Percentiles rank a stretch among this genome's conserved stretches.
phyloP scores from a whole-genome alignment of 2,888 invertebrate genomes.

The Agonum fuliginosum region DNA sequence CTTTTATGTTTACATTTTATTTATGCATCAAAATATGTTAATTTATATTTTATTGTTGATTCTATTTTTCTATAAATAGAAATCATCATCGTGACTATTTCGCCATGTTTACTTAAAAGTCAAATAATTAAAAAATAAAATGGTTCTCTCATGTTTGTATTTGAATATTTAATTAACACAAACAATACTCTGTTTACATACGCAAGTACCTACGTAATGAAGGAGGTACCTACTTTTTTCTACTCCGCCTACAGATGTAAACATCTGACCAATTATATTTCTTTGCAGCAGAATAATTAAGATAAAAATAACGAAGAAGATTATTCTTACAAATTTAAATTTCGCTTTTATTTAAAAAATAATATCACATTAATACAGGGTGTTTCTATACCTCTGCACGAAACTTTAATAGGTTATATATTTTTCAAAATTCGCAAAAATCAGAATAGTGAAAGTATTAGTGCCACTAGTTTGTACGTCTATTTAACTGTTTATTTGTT shows the following conservation, averaged over 20 bases:
- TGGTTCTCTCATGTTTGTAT: neutral
- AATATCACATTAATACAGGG: too few species aligned
- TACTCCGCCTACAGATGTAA: conserved; percentile 19
- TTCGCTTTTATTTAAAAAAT: neutral
- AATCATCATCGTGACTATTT: too few species aligned
- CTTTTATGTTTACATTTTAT: too few species aligned
- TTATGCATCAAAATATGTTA: too few species aligned
- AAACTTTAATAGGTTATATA: too few species aligned
- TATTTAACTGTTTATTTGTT: too few species aligned
- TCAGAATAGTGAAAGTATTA: too few species aligned
- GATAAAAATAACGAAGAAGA: neutral
- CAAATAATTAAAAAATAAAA: conserved; percentile 19
- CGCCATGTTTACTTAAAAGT: neutral
- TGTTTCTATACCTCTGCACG: too few species aligned
- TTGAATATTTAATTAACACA: conserved; percentile 33
- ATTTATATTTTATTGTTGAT: too few species aligned
- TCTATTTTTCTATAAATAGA: too few species aligned
- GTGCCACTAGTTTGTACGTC: too few species aligned
- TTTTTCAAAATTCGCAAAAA: too few species aligned
- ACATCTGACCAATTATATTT: conserved; percentile 15
- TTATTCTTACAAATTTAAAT: neutral
- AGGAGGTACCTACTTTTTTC: conserved; percentile 13
- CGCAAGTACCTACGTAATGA: conserved; percentile 10
- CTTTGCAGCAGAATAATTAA: neutral
- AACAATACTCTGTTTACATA: conserved; percentile 10